These are phyloP conservation scores for Diogma glabrata DNA, from an alignment of 2,888 invertebrate species.

Conservation along the genomic window DNA sequence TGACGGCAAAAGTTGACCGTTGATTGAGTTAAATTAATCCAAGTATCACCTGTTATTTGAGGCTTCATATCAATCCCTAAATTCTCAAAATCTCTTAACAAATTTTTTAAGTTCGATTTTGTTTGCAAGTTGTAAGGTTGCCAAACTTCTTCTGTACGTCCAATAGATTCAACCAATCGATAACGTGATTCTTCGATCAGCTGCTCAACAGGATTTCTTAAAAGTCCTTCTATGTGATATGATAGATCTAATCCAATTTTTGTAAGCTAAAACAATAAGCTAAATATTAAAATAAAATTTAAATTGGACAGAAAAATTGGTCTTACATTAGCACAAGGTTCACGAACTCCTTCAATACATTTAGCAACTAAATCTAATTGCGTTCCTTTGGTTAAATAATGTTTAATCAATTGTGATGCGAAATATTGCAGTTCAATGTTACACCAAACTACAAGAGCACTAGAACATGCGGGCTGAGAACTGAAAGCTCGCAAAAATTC, in stretches of 20 bases:
- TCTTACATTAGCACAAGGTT: constrained; percentile 30
- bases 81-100: constrained; percentile 30
- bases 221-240: constrained; percentile 78
- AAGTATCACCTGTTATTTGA: constrained; percentile 33
- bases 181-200: constrained; percentile 34
- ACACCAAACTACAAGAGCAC: constrained; percentile 83
- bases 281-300: constrained; percentile 5
- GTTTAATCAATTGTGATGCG: constrained; percentile 70
- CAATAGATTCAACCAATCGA: constrained; percentile 32
- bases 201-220: constrained; percentile 51
- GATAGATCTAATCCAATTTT: constrained; percentile 78
- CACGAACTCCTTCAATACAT: constrained; percentile 70
- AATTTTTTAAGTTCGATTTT: constrained; percentile 32
- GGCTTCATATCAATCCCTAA: constrained; percentile 33
- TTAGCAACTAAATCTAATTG: constrained; percentile 73
- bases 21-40: constrained; percentile 35
- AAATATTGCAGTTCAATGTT: constrained; percentile 70
- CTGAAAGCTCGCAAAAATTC: constrained; percentile 76
- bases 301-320: constrained; percentile 7
- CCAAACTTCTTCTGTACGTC: constrained; percentile 35
- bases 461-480: constrained; percentile 57
- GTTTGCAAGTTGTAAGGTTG: constrained; percentile 36
- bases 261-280: constrained; percentile 36
- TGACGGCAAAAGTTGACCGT: constrained; percentile 34
- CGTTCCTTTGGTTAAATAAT: constrained; percentile 83